Conservation (phyloP, 2,888 invertebrate genomes). For the Cistogaster globosa region DNA sequence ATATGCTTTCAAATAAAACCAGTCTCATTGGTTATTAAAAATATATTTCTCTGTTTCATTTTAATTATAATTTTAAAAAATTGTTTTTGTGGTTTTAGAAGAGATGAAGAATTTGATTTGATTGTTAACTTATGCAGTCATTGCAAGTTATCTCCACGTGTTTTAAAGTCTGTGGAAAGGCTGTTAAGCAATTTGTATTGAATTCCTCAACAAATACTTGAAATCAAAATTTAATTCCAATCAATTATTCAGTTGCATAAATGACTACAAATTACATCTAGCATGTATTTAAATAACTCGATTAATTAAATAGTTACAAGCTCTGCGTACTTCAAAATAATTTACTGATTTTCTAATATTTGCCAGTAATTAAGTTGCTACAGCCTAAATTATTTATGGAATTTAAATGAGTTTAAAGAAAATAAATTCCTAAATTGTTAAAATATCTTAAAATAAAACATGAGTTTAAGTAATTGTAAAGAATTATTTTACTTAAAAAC, state of each 20-base stretch:
- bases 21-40: too few relatives aligned
- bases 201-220: neutral
- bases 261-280: neutral
- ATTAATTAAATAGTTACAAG: neutral
- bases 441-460: neutral
- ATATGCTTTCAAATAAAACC: too few relatives aligned
- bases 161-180: too few relatives aligned
- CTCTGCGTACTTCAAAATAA: neutral
- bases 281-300: conserved; percentile 4
- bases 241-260: neutral
- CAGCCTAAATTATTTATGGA: conserved; percentile 3
- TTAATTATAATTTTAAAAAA: too few relatives aligned
- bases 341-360: conserved; percentile 16
- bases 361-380: conserved; percentile 21
- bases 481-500: neutral
- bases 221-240: neutral
- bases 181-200: neutral
- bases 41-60: too few relatives aligned
- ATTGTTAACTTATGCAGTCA: too few relatives aligned
- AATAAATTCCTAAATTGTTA: conserved; percentile 1
- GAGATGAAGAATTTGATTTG: too few relatives aligned
- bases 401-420: neutral
- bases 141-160: too few relatives aligned
- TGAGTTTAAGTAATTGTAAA: too few relatives aligned
- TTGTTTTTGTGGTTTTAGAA: too few relatives aligned